Evolutionary conservation across 2,113 vertebrate genomes (phyloP), one percentile per base, ranked within the genome.

Genomic region (Tragelaphus imberbis): DNA sequence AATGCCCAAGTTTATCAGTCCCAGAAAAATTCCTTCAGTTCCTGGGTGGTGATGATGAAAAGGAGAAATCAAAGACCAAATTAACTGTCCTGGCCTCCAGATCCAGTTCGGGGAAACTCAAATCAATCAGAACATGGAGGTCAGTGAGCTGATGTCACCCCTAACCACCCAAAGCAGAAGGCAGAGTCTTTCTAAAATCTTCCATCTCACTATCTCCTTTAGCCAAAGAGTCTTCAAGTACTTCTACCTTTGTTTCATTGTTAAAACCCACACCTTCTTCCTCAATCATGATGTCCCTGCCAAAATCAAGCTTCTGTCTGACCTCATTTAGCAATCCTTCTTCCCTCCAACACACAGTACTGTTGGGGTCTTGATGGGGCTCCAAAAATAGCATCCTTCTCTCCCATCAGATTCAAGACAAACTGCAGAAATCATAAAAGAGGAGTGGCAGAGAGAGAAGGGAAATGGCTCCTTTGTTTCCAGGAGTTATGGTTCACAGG

Each of bases 271-370:
- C 4, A 12, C 2, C 17, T n/a, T 53, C 21, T 13, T 77, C 13
- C 47, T 47, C 55, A 55, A 3, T 49, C 44, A 25, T 2, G 21
- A 27, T 0, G 14, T 2, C 2, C 16, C 28, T 3, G 25, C 13
- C 10, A 2, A 7, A 19, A 82, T 30, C 28, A 16, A 59, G 21
- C 25, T 14, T 3, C 36, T 6, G 13, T 36, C 27, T 53, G 51
- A 63, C 82, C 21, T 36, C 93, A 36, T 1, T 17, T 36, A 25
- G 17, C 21, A 0, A 1, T 28, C 47, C 49, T 53, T 44, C 33
- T 40, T n/a, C 33, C 14, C 47, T 86, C 23, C 27, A 19, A 65
- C 12, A 21, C 7, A 33, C 1, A 14, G 10, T 23, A 4, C 11
- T 3, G 16, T 1, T 5, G 36, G 30, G n/a, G 27, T 28, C 33